A percentile compares a stretch with the other conserved stretches of the same genome.
Evolutionary conservation across 2,113 vertebrate species (phyloP).

Genomic region (Gracilinanus agilis): DNA sequence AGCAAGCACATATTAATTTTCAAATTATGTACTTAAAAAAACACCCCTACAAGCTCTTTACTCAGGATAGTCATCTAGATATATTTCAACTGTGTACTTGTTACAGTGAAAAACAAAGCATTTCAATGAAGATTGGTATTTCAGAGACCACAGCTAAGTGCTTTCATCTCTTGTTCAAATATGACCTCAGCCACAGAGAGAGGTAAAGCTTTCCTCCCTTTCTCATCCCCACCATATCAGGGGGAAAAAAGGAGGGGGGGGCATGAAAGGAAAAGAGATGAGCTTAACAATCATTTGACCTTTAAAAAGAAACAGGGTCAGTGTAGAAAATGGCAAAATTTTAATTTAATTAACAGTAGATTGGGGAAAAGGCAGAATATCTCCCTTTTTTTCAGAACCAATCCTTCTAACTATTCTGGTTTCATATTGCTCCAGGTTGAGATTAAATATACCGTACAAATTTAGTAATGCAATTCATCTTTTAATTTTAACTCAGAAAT

Average conservation of each 20-base stretch:
- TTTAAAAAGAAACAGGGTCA: constrained; percentile 11
- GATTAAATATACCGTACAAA: neutral
- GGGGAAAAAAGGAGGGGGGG: neutral
- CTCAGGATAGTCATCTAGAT: constrained; percentile 24
- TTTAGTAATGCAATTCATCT: neutral
- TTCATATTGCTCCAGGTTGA: neutral
- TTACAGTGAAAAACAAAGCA: constrained; percentile 42
- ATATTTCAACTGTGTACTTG: constrained; percentile 41
- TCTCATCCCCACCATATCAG: neutral
- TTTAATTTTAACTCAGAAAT: neutral
- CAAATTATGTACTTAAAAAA: constrained; percentile 61
- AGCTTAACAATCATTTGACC: neutral
- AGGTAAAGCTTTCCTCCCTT: neutral
- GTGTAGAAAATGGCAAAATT: neutral
- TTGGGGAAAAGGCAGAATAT: neutral
- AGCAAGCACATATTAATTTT: constrained; percentile 62
- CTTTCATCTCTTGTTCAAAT: constrained; percentile 30
- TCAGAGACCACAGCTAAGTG: constrained; percentile 9
- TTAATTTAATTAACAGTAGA: constrained; percentile 28
- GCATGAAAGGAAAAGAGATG: neutral
- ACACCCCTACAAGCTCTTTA: constrained; percentile 32
- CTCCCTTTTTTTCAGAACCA: neutral
- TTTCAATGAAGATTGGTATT: constrained; percentile 20
- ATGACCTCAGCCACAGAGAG: neutral
- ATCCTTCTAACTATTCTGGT: neutral